Evolutionary conservation across 2,888 invertebrate species (phyloP).

Genomic region (Melieria picta): DNA sequence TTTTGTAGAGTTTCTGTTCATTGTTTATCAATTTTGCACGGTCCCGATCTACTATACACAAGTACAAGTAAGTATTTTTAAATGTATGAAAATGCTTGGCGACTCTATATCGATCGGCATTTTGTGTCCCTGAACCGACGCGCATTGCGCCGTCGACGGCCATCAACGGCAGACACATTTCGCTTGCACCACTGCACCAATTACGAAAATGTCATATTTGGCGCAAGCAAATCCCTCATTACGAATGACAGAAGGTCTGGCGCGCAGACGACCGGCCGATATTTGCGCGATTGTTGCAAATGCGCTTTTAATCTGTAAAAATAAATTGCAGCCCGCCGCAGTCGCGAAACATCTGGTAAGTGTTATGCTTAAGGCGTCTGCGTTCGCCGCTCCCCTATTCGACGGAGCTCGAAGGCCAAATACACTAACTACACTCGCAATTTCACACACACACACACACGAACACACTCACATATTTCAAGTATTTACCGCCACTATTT

Average conservation of each 20-base stretch:
- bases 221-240: slow-evolving; percentile 20
- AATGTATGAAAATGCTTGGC: too few relatives aligned
- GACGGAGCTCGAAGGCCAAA: slow-evolving; percentile 54
- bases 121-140: neutral
- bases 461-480: neutral
- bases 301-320: slow-evolving; percentile 38
- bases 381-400: too few relatives aligned
- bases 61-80: too few relatives aligned
- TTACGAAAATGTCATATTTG: slow-evolving; percentile 31
- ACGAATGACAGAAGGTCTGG: slow-evolving; percentile 9
- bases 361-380: slow-evolving; percentile 47
- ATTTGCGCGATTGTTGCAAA: slow-evolving; percentile 21
- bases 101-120: too few relatives aligned
- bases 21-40: too few relatives aligned
- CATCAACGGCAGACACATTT: neutral
- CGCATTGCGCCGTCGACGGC: neutral
- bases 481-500: neutral
- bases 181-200: slow-evolving; percentile 12
- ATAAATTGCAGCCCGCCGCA: slow-evolving; percentile 28
- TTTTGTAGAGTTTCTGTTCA: too few relatives aligned
- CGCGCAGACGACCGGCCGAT: neutral
- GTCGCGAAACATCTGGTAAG: slow-evolving; percentile 57
- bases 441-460: neutral
- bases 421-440: slow-evolving; percentile 18
- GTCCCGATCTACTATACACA: too few relatives aligned